phyloP scores from a whole-genome alignment of 2,888 invertebrate genomes.

The Chrysodeixis includens region DNA sequence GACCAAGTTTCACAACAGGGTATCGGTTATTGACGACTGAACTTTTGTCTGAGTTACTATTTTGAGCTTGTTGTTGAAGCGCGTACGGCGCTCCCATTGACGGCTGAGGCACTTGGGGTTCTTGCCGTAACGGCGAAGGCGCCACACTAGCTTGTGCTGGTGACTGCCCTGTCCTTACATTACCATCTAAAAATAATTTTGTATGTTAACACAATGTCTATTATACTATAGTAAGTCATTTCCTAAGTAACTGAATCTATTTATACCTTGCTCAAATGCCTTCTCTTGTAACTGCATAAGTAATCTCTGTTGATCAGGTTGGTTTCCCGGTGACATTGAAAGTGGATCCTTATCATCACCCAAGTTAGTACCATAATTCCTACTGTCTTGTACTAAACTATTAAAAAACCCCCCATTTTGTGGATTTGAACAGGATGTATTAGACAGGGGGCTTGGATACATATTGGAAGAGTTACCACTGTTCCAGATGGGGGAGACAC shows the following conservation, averaged over 20 bases:
- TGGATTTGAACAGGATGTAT: constrained; percentile 77
- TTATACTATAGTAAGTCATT: not conserved
- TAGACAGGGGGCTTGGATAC: constrained; percentile 79
- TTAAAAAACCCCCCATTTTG: constrained; percentile 87
- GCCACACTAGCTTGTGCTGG: constrained; percentile 91
- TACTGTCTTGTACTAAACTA: constrained; percentile 80
- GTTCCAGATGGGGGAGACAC: constrained; percentile 84
- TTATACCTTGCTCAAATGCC: constrained; percentile 81
- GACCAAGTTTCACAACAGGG: constrained; percentile 86
- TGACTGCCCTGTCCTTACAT: constrained; percentile 88
- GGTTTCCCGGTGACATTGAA: constrained; percentile 82
- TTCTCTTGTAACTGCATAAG: constrained; percentile 80
- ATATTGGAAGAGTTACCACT: constrained; percentile 81
- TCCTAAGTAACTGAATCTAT: not conserved
- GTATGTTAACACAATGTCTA: not conserved
- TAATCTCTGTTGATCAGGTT: constrained; percentile 77
- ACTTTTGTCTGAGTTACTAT: constrained; percentile 72
- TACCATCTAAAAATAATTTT: constrained; percentile 75
- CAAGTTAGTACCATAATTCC: constrained; percentile 79
- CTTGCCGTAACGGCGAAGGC: constrained; percentile 87
- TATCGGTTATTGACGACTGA: constrained; percentile 76
- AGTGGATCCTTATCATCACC: constrained; percentile 85
- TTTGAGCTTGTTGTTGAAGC: constrained; percentile 63
- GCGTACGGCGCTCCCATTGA: constrained; percentile 85
- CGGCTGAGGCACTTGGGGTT: constrained; percentile 87